phyloP scores from a whole-genome alignment of 2,797 vertebrate genomes.

The Gallinago nigripennis region DNA sequence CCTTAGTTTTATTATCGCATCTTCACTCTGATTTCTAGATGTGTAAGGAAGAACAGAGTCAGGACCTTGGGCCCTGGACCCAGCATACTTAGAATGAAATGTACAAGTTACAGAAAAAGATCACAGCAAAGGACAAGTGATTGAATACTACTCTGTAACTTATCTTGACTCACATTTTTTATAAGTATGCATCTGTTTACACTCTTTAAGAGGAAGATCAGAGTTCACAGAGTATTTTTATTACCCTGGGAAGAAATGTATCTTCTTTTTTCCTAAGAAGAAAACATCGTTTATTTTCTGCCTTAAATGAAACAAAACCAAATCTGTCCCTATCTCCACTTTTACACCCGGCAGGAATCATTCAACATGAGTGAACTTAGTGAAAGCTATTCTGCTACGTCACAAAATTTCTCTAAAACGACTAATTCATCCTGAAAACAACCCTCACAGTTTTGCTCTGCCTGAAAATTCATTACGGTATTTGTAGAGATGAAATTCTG shows the following conservation, averaged over 20 bases:
- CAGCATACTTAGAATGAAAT: neutral
- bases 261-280: neutral
- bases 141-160: neutral
- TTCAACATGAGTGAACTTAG: neutral
- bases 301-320: neutral
- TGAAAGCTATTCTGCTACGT: neutral
- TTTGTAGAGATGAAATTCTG: neutral
- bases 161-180: slow-evolving; percentile 3
- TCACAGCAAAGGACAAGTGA: neutral
- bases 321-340: neutral
- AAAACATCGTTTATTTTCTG: neutral
- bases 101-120: neutral
- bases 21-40: neutral
- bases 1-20: neutral
- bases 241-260: slow-evolving; percentile 22
- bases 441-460: neutral
- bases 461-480: neutral
- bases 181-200: neutral
- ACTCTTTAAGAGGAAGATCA: neutral
- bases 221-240: slow-evolving; percentile 37
- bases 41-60: neutral
- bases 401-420: neutral
- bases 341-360: neutral
- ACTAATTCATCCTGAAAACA: neutral
- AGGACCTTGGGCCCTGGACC: neutral